Evolutionary conservation across 2,797 vertebrate genomes (phyloP).

Genomic region (Falco cherrug): DNA sequence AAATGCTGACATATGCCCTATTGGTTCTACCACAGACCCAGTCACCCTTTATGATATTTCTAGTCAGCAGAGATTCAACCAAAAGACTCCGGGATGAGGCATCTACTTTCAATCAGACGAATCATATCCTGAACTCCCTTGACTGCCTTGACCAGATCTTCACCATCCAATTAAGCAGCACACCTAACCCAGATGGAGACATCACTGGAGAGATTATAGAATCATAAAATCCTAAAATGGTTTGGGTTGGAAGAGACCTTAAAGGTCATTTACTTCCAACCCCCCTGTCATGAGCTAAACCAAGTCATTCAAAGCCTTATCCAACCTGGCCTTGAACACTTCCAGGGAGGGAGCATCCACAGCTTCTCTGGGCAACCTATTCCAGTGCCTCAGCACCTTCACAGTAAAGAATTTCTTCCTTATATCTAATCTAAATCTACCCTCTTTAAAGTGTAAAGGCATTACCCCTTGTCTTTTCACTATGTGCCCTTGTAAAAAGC

Average conservation of each 20-base stretch:
- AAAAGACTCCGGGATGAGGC: background rate
- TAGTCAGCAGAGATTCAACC: background rate
- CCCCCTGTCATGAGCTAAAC: background rate
- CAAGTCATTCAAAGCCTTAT: background rate
- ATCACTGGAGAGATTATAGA: background rate
- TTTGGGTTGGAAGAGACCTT: background rate
- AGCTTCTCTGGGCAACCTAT: background rate
- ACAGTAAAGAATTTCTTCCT: too few species aligned
- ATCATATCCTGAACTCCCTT: background rate
- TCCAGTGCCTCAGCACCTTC: background rate
- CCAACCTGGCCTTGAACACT: background rate
- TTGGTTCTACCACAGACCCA: background rate
- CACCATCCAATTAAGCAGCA: background rate
- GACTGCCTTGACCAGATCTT: background rate
- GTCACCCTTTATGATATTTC: background rate
- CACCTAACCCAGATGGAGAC: background rate
- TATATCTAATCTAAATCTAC: too few species aligned
- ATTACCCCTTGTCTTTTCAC: background rate
- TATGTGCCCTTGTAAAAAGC: background rate
- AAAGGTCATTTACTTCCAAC: background rate
- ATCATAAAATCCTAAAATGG: background rate
- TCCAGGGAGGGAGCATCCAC: background rate
- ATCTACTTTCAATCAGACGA: background rate
- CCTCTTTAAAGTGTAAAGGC: background rate
- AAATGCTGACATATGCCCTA: background rate